A percentile compares a stretch with the other conserved stretches of the same genome.
phyloP scores from a whole-genome alignment of 1,140 invertebrate genomes.

The Dolichoris vasculosae region DNA sequence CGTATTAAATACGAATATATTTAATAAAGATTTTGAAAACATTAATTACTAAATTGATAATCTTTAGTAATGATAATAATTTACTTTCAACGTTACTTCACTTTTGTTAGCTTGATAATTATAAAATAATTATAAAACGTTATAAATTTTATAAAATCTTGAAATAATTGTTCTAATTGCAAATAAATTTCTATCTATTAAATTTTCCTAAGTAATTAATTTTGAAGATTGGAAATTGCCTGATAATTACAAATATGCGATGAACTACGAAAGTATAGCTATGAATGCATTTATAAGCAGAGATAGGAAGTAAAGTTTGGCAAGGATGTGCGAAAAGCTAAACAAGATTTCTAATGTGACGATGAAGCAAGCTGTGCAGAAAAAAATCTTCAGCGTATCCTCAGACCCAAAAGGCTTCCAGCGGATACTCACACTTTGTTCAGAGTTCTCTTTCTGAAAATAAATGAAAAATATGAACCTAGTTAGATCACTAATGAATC shows the following conservation, averaged over 20 bases:
- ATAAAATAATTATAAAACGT: too few species aligned
- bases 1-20: too few species aligned
- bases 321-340: conserved; percentile 58
- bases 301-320: conserved; percentile 52
- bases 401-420: conserved; percentile 57
- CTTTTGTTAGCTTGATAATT: too few species aligned
- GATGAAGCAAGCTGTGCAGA: conserved; percentile 68
- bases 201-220: not conserved
- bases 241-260: not conserved
- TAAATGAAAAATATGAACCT: conserved; percentile 64
- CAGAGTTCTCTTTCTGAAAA: conserved; percentile 72
- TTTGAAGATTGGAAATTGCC: not conserved
- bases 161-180: not conserved
- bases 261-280: conserved; percentile 32
- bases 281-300: conserved; percentile 40
- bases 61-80: not conserved
- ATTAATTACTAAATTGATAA: not conserved
- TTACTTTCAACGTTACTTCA: not conserved
- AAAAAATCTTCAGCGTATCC: conserved; percentile 63
- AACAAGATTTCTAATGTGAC: conserved; percentile 59
- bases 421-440: conserved; percentile 73
- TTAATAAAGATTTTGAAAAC: too few species aligned
- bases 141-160: not conserved
- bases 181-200: not conserved
- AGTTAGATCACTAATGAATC: conserved; percentile 56